Evolutionary conservation across 2,888 invertebrate species (phyloP), one percentile per base, ranked within the genome.

Genomic region (Drosophila picticornis): DNA sequence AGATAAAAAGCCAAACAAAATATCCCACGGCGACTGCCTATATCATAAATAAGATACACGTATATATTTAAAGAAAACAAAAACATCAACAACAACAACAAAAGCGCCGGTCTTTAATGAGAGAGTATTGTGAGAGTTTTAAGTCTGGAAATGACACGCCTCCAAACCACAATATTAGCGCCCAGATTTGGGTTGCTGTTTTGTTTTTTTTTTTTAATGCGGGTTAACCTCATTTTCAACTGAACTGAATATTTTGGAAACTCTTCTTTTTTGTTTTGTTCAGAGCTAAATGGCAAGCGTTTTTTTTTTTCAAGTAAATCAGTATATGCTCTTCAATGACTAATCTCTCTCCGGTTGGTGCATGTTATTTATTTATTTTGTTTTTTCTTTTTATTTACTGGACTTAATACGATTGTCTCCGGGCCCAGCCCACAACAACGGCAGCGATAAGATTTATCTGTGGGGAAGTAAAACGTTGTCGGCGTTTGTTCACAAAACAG

Each of bases 401-500:
- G 40, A 48, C 43, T 60, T 53, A 55, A 67, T 31, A 53, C 34
- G 40, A 46, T 57, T 66, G 72, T 60, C 48, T 63, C 38, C 58
- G 36, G 52, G 66, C 72, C 66, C 65, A 74, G 69, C 74, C 77
- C 77, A 58, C n/a, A 53, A 31, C 7, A 55, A 66, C 27, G 13
- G 27, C 32, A 46, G 61, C 58, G 69, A 80, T 79, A 79, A 76
- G 72, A 80, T 79, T 69, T 80, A 76, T 73, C 69, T 76, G 29
- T 29, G 60, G 36, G 51, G 32, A 38, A 55, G 76, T 61, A 57
- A 40, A 56, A 56, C 50, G 52, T 71, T 81, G 81, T 75, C 85
- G 85, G 83, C 85, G 2, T 69, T 74, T 75, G 64, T 57, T 67
- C 71, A 73, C 72, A 75, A 72, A 62, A 56, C 74, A 71, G 73